Percentiles rank a stretch among this genome's conserved stretches.
Conservation (phyloP, 2,797 vertebrate species). For the Pyrocephalus nanus region DNA sequence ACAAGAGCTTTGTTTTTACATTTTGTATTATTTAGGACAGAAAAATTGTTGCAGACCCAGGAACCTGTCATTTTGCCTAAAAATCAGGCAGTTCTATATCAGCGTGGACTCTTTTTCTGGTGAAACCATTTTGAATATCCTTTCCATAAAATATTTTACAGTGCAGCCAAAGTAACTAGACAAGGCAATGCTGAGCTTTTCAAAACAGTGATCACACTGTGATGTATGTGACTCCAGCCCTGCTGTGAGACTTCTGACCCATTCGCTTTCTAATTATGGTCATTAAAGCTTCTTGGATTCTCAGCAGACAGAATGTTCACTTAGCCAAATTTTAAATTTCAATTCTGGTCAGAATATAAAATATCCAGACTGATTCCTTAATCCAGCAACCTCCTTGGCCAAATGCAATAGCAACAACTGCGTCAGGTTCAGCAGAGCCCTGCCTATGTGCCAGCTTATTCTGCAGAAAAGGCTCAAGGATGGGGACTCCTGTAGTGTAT, state of each 20-base stretch:
- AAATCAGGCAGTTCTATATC: not conserved
- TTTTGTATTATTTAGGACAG: constrained; percentile 36
- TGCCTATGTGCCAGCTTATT: not conserved
- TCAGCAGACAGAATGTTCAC: not conserved
- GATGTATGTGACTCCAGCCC: not conserved
- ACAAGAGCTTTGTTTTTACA: not conserved
- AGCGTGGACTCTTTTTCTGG: not conserved
- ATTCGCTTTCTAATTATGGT: not conserved
- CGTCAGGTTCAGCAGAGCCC: not conserved
- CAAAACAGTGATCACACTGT: not conserved
- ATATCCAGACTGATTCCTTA: not conserved
- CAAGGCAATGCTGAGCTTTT: not conserved
- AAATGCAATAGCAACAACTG: not conserved
- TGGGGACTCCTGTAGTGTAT: not conserved
- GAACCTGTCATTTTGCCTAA: constrained; percentile 30
- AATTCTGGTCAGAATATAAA: not conserved
- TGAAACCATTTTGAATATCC: not conserved
- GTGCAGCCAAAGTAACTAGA: constrained; percentile 17
- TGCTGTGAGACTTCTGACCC: not conserved
- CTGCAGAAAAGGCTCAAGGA: not conserved
- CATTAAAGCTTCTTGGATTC: constrained; percentile 1
- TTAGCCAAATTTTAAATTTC: not conserved
- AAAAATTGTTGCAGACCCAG: not conserved
- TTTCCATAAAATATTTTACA: not conserved
- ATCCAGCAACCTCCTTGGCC: not conserved